Evolutionary conservation across 2,888 invertebrate species (phyloP).

Genomic region (Nesidiocoris tenuis): DNA sequence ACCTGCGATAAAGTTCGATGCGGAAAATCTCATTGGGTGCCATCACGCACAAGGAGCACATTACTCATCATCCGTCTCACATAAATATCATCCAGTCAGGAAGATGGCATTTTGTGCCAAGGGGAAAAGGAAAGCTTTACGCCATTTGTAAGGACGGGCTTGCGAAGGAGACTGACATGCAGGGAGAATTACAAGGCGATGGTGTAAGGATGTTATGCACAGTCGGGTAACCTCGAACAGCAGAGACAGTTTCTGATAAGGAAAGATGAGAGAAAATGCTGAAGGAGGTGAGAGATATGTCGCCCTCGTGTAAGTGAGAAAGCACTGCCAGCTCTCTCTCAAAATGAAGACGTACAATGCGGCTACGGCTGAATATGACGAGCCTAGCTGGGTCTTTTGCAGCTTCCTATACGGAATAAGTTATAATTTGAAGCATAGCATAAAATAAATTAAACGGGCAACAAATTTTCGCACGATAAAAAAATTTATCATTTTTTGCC

Average conservation of each 20-base stretch:
- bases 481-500: too few species aligned
- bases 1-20: too few species aligned
- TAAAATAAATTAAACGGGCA: too few species aligned
- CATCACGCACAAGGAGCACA: too few species aligned
- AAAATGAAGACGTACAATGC: neutral
- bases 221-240: neutral
- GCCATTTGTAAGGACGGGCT: neutral
- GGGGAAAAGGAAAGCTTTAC: neutral
- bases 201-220: neutral
- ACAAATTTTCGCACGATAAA: too few species aligned
- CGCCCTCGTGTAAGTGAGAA: neutral
- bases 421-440: too few species aligned
- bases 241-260: neutral
- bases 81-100: too few species aligned
- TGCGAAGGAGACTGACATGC: neutral
- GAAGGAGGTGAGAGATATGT: neutral
- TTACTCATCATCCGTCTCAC: too few species aligned
- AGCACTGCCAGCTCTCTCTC: neutral
- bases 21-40: too few species aligned
- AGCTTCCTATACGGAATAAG: too few species aligned
- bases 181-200: neutral
- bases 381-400: too few species aligned
- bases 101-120: neutral
- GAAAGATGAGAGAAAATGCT: neutral
- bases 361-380: neutral